Evolutionary conservation across 2,888 invertebrate genomes (phyloP).

Genomic region (Morinoia aosen): DNA sequence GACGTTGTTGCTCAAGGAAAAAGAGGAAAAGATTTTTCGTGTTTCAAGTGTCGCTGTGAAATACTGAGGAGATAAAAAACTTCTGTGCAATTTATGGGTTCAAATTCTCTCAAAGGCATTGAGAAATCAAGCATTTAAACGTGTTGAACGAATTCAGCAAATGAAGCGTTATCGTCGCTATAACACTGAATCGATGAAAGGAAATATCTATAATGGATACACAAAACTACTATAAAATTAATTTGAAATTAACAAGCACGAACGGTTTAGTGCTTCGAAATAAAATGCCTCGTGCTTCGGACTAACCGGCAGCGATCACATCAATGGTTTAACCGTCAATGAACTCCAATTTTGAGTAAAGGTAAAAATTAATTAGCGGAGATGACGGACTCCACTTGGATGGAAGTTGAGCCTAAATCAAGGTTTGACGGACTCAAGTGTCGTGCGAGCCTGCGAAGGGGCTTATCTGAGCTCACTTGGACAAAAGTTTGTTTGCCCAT

Average conservation of each 20-base stretch:
- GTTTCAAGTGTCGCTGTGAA: neutral
- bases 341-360: no score
- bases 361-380: neutral
- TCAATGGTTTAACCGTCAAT: neutral
- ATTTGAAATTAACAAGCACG: neutral
- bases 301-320: neutral
- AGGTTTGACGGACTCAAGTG: neutral
- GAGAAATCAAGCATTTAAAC: no score
- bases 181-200: neutral
- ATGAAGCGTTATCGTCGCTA: no score
- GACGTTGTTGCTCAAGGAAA: neutral
- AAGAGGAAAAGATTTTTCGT: neutral
- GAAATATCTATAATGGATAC: neutral
- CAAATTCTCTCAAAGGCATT: no score
- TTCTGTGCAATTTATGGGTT: no score
- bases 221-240: neutral
- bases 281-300: neutral
- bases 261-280: no score
- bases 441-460: neutral
- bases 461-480: slow-evolving; percentile 13
- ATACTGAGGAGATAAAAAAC: no score
- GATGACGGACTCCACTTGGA: neutral
- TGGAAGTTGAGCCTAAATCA: neutral
- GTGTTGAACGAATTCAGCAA: no score
- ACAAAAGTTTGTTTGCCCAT: slow-evolving; percentile 35